Evolutionary conservation across 2,113 vertebrate genomes (phyloP).

Genomic region (Syrrhaptes paradoxus): DNA sequence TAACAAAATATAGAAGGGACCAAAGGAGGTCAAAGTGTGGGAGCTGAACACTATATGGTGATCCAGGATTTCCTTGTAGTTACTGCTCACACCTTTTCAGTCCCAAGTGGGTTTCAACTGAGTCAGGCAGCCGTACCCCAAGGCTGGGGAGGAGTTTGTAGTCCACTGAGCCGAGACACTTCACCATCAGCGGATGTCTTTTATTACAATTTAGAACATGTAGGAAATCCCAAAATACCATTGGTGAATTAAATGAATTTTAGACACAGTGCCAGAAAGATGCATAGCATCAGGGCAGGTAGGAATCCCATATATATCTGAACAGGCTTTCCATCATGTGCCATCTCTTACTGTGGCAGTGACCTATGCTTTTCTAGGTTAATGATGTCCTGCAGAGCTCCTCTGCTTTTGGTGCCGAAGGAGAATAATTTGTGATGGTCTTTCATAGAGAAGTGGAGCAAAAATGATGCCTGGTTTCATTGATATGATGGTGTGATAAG

Average conservation of each 20-base stretch:
- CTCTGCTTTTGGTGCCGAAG: not conserved
- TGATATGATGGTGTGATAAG: not conserved
- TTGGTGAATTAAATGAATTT: not conserved
- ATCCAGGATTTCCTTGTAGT: slow-evolving; percentile 58
- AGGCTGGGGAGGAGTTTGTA: not conserved
- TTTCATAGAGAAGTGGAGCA: not conserved
- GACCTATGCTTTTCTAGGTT: not conserved
- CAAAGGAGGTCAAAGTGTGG: slow-evolving; percentile 20
- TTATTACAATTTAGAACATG: not conserved
- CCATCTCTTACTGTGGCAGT: not conserved
- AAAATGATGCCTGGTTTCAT: not conserved
- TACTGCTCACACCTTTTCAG: slow-evolving; percentile 49
- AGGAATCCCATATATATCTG: not conserved
- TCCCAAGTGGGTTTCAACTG: slow-evolving; percentile 32
- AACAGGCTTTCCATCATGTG: not conserved
- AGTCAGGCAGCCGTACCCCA: not conserved
- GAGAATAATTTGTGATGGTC: not conserved
- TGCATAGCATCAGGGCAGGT: not conserved
- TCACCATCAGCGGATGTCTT: not conserved
- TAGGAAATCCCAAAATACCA: not conserved
- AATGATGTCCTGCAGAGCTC: not conserved
- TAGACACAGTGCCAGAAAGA: not conserved
- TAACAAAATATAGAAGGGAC: slow-evolving; percentile 23
- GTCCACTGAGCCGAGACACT: not conserved
- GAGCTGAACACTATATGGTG: not conserved